Percentiles rank a stretch among this genome's conserved stretches.
Evolutionary conservation across 2,113 vertebrate species (phyloP).

Genomic region (Candoia aspera): DNA sequence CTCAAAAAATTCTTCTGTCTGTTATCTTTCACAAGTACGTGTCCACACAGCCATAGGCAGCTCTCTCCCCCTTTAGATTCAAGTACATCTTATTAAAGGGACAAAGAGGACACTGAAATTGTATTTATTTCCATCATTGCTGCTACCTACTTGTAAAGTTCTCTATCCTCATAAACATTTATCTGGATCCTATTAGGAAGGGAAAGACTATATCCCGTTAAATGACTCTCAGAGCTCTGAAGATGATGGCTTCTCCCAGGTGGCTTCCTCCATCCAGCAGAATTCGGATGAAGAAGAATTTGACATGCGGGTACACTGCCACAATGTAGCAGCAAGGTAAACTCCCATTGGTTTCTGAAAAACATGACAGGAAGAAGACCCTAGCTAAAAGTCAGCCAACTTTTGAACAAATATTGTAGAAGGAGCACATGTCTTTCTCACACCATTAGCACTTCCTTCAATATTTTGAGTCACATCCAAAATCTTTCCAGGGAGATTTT

Average conservation of each 20-base stretch:
- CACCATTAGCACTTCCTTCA: neutral
- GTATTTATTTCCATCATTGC: conserved; percentile 7
- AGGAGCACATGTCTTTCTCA: neutral
- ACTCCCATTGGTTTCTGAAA: neutral
- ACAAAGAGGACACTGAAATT: neutral
- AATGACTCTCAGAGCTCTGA: conserved; percentile 88
- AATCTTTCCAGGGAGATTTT: neutral
- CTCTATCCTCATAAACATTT: conserved; percentile 19
- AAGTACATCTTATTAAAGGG: neutral
- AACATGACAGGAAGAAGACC: neutral
- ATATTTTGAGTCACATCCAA: neutral
- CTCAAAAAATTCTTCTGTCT: neutral
- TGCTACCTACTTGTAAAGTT: conserved; percentile 24
- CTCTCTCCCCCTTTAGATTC: neutral
- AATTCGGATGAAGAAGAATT: conserved; percentile 80
- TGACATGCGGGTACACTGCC: conserved; percentile 78
- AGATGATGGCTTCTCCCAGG: conserved; percentile 90
- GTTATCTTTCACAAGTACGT: neutral
- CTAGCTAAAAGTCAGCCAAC: conserved; percentile 16
- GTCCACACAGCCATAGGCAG: neutral
- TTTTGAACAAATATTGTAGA: conserved; percentile 4
- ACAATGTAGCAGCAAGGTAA: conserved; percentile 88
- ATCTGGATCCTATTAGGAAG: conserved; percentile 76
- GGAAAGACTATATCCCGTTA: conserved; percentile 82
- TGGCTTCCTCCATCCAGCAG: conserved; percentile 80